Percentiles rank a stretch among this genome's conserved stretches.
Conservation (phyloP, 2,888 invertebrate species). For the Plagodis dolabraria region DNA sequence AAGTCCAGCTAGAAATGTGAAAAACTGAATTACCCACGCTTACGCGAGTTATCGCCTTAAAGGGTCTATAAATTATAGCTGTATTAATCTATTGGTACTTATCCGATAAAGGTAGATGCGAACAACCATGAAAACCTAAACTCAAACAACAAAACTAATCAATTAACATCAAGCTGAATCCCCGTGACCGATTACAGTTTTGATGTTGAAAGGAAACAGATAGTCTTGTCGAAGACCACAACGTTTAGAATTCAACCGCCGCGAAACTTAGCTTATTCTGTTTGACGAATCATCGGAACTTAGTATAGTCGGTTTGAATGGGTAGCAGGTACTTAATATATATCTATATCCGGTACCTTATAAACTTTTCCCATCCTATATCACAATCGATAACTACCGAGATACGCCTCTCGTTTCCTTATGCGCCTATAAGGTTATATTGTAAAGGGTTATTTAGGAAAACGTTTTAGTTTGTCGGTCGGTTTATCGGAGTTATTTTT, state of each 20-base stretch:
- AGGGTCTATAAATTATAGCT: too few relatives aligned
- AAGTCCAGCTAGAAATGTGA: too few relatives aligned
- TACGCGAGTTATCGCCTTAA: too few relatives aligned
- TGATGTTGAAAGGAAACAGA: slow-evolving; percentile 9
- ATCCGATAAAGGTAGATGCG: too few relatives aligned
- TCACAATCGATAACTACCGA: slow-evolving; percentile 2
- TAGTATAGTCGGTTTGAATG: background rate
- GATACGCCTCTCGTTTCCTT: background rate
- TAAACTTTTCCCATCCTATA: background rate
- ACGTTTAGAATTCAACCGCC: slow-evolving; percentile 6
- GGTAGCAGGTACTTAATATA: too few relatives aligned
- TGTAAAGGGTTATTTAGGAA: background rate
- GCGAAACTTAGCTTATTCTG: background rate
- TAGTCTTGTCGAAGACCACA: background rate
- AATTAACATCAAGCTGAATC: slow-evolving; percentile 9
- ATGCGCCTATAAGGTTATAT: background rate
- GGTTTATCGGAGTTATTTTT: too few relatives aligned
- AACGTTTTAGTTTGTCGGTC: background rate
- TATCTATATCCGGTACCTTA: too few relatives aligned
- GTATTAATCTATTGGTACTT: too few relatives aligned
- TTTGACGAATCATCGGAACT: background rate
- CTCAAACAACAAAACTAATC: slow-evolving; percentile 11
- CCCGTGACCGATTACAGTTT: slow-evolving; percentile 17
- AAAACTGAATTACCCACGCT: too few relatives aligned
- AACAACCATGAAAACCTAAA: too few relatives aligned